Evolutionary conservation across 2,113 vertebrate genomes (phyloP), one percentile per base, ranked within the genome.

Genomic region (Emberiza fucata): DNA sequence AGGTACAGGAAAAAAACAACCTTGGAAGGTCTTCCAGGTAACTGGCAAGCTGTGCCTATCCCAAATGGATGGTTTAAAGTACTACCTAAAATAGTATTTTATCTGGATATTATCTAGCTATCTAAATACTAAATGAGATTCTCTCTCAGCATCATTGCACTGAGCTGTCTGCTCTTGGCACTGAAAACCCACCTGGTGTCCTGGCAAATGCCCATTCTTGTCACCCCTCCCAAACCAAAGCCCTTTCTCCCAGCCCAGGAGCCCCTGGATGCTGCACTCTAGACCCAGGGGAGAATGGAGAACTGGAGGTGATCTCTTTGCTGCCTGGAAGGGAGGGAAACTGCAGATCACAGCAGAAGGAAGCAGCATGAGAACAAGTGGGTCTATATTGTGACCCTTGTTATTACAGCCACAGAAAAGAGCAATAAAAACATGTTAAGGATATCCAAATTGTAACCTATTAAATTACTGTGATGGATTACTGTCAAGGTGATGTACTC

Each of bases 401-500:
- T 37, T 63, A 73, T 50, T 73, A 70, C 21, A 83, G 59, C 18
- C 71, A 37, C 11, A 13, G 66, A 51, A 76, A 88, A 86, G 54
- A 15, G 28, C 70, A 69, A 51, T 68, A 71, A 88, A 85, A 75
- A 82, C 57, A 44, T 3, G 11, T 44, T 53, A 83, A 81, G 47
- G 68, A 86, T 83, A 88, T 68, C 76, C 82, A 94, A 90, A 81
- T 78, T 93, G 54, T 71, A 71, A 88, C 88, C 80, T 86, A 11
- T 48, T 81, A 88, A 92, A 93, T 96, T 86, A 78, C 76, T 75
- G 42, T 81, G 95, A 92, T 21, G 72, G 83, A 95, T 95, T 92
- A 78, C 88, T 81, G 86, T 95, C 86, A 71, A 92, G 56, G 69
- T 83, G 77, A 93, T 88, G 60, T 86, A 68, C 68, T 90, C 80